Evolutionary conservation across 2,113 vertebrate species (phyloP), one percentile per base, ranked within the genome.

Genomic region (Sylvia atricapilla): DNA sequence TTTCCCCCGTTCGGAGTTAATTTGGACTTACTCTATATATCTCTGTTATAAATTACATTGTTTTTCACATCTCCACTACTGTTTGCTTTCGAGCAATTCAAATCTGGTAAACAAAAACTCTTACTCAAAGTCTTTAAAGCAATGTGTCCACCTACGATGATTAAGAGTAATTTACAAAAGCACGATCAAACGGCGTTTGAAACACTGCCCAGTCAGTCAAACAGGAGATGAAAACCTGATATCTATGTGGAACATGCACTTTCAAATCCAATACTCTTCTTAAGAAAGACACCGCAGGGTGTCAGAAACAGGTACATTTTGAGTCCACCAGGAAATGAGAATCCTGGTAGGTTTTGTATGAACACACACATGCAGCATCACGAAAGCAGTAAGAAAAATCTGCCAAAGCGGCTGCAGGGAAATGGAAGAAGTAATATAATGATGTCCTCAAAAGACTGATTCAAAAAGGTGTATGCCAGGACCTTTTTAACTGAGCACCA

Each of bases 61-160:
- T 25, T 37, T 60, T 37, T 27, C 35, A 37, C 35, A 60, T 27
- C 21, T 81, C 44, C 39, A 18, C 12, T n/a, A 43, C 27, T 28
- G 14, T 24, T 72, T 21, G 47, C 11, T 69, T 74, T 13, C 25
- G 22, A 58, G 23, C 22, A 66, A 22, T 55, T 74, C 23, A 43
- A 15, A 68, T 9, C 15, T 53, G 41, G 14, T 73, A 10, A 91
- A 52, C 21, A 63, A 43, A 20, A 86, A 37, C n/a, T 60, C 35
- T 43, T 46, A 75, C 7, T 33, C 43, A 33, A 69, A 79, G 15
- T 27, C 30, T 41, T 82, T 14, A 89, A 59, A 82, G 21, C 23
- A 41, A 49, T 0, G 8, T 3, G 10, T 2, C 2, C 53, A 85
- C 37, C 49, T 56, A 4, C 15, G 60, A 41, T 13, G n/a, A 12